phyloP scores from a whole-genome alignment of 2,888 invertebrate genomes.

The Latheticus oryzae region DNA sequence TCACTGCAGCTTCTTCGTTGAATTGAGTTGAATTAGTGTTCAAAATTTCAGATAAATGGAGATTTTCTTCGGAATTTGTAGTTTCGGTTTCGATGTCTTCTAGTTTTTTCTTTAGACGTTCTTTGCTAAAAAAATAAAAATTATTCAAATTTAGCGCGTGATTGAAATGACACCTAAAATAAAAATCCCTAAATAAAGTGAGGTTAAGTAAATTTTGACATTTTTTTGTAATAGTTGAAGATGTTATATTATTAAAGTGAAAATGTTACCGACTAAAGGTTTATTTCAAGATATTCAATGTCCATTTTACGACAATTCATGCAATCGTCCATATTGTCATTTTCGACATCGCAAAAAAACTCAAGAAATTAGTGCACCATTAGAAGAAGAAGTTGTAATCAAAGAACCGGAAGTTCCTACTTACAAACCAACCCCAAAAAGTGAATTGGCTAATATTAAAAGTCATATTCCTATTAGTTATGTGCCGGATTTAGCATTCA shows the following conservation, averaged over 20 bases:
- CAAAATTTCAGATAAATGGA: constrained; percentile 66
- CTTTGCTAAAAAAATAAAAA: constrained; percentile 63
- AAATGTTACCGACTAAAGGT: constrained; percentile 91
- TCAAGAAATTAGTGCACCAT: constrained; percentile 69
- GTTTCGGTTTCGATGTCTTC: constrained; percentile 70
- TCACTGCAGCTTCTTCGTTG: constrained; percentile 50
- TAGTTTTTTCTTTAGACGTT: constrained; percentile 70
- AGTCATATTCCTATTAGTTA: constrained; percentile 67
- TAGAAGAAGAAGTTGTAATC: constrained; percentile 64
- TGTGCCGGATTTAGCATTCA: constrained; percentile 68
- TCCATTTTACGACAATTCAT: constrained; percentile 85
- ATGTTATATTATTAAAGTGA: constrained; percentile 26
- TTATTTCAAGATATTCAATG: constrained; percentile 88
- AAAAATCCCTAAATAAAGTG: constrained; percentile 28
- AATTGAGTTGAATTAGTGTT: constrained; percentile 67
- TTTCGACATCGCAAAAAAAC: constrained; percentile 84
- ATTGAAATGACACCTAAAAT: constrained; percentile 24
- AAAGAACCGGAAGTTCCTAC: constrained; percentile 59
- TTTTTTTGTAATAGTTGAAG: constrained; percentile 11
- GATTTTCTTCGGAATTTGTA: constrained; percentile 68
- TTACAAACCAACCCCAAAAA: constrained; percentile 66
- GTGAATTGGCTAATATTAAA: constrained; percentile 64
- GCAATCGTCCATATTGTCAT: constrained; percentile 92
- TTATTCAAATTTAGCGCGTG: constrained; percentile 8
- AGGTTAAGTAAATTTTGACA: too few species aligned